phyloP scores from a whole-genome alignment of 2,888 invertebrate genomes.

The Trissolcus brochymenae region DNA sequence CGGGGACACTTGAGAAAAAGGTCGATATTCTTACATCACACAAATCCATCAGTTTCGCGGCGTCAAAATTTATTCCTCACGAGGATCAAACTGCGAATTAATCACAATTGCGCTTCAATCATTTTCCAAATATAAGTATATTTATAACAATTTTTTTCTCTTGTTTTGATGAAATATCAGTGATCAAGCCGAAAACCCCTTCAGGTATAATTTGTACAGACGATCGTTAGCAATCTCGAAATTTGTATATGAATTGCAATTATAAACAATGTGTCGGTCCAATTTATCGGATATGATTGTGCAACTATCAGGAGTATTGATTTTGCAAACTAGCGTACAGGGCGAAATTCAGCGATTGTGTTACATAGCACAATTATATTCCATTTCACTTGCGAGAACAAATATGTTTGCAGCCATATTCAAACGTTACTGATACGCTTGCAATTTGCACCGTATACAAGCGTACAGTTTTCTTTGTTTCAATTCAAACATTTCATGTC shows the following conservation, averaged over 20 bases:
- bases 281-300: slow-evolving; percentile 41
- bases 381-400: slow-evolving; percentile 44
- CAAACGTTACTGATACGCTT: slow-evolving; percentile 20
- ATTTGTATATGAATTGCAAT: slow-evolving; percentile 27
- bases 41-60: slow-evolving; percentile 19
- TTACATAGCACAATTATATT: slow-evolving; percentile 53
- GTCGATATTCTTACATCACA: slow-evolving; percentile 26
- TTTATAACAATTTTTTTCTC: no score
- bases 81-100: no score
- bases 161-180: no score
- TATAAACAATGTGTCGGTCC: slow-evolving; percentile 24
- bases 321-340: slow-evolving; percentile 28
- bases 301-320: slow-evolving; percentile 33
- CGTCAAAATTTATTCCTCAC: not conserved
- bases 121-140: no score
- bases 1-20: slow-evolving; percentile 25
- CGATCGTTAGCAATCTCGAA: slow-evolving; percentile 2
- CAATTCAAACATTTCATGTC: no score
- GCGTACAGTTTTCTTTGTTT: no score
- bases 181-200: no score
- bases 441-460: slow-evolving; percentile 17
- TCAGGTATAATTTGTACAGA: not conserved
- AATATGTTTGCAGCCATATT: slow-evolving; percentile 33
- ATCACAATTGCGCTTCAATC: no score
- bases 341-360: slow-evolving; percentile 20